Evolutionary conservation across 2,113 vertebrate species (phyloP), one percentile per base, ranked within the genome.

Genomic region (Malurus cyaneus): DNA sequence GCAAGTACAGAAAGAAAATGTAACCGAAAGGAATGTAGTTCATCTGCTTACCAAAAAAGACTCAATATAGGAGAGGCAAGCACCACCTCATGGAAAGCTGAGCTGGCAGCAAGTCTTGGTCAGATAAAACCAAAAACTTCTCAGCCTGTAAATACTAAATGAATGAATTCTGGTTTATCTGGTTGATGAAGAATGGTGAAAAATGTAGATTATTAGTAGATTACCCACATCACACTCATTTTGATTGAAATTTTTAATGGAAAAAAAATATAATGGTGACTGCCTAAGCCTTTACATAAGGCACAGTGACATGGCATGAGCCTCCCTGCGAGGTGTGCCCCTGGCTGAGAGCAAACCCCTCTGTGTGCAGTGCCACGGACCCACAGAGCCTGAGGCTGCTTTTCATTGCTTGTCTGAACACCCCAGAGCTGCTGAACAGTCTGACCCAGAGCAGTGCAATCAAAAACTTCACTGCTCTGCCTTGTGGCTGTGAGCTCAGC

Each of bases 401-500:
- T n/a, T 50, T 65, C 50, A 4, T 6, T 70, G 44, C 12, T 54
- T 44, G 28, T 29, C 53, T 20, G 34, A 77, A 36, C 17, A 28
- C 15, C 66, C 50, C 41, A 85, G 73, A 73, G 41, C 59, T 69
- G 25, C 25, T 56, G 17, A 72, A 9, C 12, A 29, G 0, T 7
- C 46, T n/a, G 32, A 70, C 17, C 17, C 32, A 11, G 29, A 80
- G 14, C 2, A 7, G 61, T 15, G 24, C 26, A 74, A 46, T 15
- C 53, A 80, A 11, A 19, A 62, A 14, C 32, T 53, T 24, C 13
- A 18, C 15, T 62, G 14, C 49, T 61, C 61, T 34, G 6, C 17
- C 19, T 60, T 18, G 1, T 7, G 6, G 15, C 1, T 52, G 31
- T 65, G 14, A 1, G 0, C n/a, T 52, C 44, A 31, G 36, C 15